Evolutionary conservation across 2,888 invertebrate species (phyloP).

Genomic region (Cacoxenus indagator): DNA sequence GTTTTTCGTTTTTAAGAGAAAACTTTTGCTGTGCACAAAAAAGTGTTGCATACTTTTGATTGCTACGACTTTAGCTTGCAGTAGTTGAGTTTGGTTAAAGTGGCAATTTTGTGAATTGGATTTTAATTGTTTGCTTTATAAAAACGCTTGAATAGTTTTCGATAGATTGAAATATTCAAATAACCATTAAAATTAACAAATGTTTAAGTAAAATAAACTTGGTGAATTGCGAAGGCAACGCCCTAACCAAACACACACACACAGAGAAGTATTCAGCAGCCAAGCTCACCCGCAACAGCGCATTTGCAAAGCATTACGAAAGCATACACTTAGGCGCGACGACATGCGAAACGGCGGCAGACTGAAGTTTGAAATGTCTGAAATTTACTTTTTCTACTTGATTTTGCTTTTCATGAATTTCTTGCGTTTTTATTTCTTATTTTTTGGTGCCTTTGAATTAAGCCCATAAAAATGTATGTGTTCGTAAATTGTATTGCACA

Average conservation of each 20-base stretch:
- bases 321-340: not conserved
- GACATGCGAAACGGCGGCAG: constrained; percentile 1
- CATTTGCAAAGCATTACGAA: too few relatives aligned
- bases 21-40: not conserved
- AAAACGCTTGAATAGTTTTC: too few relatives aligned
- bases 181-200: too few relatives aligned
- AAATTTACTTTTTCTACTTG: not conserved
- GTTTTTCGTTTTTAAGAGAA: not conserved
- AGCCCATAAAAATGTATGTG: constrained; percentile 5
- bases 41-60: not conserved
- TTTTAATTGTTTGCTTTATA: not conserved
- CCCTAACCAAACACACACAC: constrained; percentile 26
- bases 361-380: not conserved
- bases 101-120: not conserved
- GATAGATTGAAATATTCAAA: too few relatives aligned
- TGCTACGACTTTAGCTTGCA: not conserved
- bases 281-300: constrained; percentile 16
- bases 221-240: not conserved
- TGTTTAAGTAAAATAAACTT: not conserved
- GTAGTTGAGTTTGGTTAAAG: not conserved
- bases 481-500: constrained; percentile 4
- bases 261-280: constrained; percentile 34
- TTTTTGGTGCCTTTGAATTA: constrained; percentile 5
- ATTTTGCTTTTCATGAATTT: not conserved
- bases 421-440: not conserved